These are phyloP conservation scores for Schizaphis graminum DNA, from an alignment of 2,888 invertebrate genomes.

Conservation along the genomic window DNA sequence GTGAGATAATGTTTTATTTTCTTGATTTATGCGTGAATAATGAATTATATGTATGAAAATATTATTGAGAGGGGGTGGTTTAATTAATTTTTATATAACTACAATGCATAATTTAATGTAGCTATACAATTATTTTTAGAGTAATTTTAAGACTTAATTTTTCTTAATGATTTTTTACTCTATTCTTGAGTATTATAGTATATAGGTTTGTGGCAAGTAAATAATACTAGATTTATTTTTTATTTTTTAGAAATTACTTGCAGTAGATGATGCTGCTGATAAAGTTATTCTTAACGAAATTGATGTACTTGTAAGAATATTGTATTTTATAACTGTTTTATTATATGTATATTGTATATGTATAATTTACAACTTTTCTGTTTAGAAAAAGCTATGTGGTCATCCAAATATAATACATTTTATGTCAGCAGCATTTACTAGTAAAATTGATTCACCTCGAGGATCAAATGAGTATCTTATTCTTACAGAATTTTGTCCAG, in stretches of 20 bases:
- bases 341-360: background rate
- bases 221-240: conserved; percentile 36
- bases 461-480: conserved; percentile 91
- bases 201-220: background rate
- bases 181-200: background rate
- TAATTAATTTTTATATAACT: background rate
- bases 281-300: conserved; percentile 86
- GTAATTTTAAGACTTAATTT: background rate
- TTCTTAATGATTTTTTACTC: background rate
- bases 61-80: conserved; percentile 19
- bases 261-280: conserved; percentile 85
- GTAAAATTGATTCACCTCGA: conserved; percentile 83
- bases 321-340: conserved; percentile 58
- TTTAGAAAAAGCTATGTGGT: conserved; percentile 86
- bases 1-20: conserved; percentile 71
- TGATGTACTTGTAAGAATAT: conserved; percentile 75
- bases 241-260: conserved; percentile 79
- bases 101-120: background rate
- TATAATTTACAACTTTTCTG: conserved; percentile 41
- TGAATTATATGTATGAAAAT: background rate
- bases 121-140: background rate
- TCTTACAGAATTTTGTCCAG: conserved; percentile 93
- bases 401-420: conserved; percentile 94
- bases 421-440: conserved; percentile 85
- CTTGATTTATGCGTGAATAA: background rate